phyloP scores from a whole-genome alignment of 2,888 invertebrate species.

The Pyrrhia umbra region DNA sequence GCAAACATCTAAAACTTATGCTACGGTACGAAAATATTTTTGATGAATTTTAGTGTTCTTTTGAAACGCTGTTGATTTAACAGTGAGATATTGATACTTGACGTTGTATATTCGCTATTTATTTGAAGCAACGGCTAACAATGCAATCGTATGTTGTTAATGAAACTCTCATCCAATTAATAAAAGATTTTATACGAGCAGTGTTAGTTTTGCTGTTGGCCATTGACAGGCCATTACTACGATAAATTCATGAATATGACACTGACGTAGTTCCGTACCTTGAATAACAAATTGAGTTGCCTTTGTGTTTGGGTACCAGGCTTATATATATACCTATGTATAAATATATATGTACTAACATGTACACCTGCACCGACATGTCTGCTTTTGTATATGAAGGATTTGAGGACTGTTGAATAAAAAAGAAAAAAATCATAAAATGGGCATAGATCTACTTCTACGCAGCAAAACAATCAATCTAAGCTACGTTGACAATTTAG shows the following conservation, averaged over 20 bases:
- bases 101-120: not conserved
- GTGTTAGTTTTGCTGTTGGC: slow-evolving; percentile 25
- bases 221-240: slow-evolving; percentile 39
- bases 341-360: not conserved
- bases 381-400: not conserved
- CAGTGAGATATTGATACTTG: slow-evolving; percentile 3
- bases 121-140: slow-evolving; percentile 4
- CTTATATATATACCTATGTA: not conserved
- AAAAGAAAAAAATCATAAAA: slow-evolving; percentile 10
- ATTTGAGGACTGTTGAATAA: slow-evolving; percentile 19
- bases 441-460: no score
- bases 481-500: not conserved
- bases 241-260: slow-evolving; percentile 54
- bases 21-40: not conserved
- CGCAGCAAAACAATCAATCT: no score
- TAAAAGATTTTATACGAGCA: slow-evolving; percentile 27
- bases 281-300: slow-evolving; percentile 45
- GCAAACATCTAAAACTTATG: slow-evolving; percentile 13
- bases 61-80: not conserved
- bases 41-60: not conserved
- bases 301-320: slow-evolving; percentile 33
- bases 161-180: slow-evolving; percentile 15
- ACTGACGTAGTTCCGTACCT: slow-evolving; percentile 30
- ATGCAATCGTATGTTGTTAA: slow-evolving; percentile 9
- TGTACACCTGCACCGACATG: no score